phyloP scores from a whole-genome alignment of 2,113 vertebrate genomes.

The Heterotilapia buettikoferi region DNA sequence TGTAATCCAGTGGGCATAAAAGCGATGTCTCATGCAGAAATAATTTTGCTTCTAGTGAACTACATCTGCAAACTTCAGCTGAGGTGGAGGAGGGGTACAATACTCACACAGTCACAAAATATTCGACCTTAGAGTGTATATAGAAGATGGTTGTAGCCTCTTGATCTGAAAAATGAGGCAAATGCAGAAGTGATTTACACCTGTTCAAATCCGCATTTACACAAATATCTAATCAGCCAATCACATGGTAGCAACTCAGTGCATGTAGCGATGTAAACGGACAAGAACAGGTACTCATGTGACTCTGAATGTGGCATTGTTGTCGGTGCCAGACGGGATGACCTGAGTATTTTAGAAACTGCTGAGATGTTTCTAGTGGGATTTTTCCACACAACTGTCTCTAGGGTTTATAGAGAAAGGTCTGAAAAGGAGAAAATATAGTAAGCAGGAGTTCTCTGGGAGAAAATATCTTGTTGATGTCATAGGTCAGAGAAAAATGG shows the following conservation, averaged over 20 bases:
- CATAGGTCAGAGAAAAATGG: neutral
- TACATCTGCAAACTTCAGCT: neutral
- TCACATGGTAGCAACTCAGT: neutral
- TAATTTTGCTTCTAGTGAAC: neutral
- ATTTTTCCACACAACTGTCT: neutral
- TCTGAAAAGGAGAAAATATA: neutral
- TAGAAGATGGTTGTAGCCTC: neutral
- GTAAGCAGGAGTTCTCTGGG: neutral
- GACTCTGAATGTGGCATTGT: neutral
- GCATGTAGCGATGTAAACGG: neutral
- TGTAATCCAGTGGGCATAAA: neutral
- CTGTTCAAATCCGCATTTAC: neutral
- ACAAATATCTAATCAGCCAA: neutral
- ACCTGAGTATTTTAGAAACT: neutral
- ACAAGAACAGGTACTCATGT: neutral
- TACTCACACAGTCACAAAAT: neutral
- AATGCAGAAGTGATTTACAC: neutral
- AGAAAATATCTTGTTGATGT: neutral
- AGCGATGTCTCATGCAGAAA: neutral
- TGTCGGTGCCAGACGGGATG: fast-evolving
- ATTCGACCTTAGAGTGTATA: neutral
- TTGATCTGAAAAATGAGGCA: neutral
- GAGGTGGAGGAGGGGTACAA: neutral
- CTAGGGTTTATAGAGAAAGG: neutral
- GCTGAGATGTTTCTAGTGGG: neutral